Base-by-base conservation (phyloP, 2,113 vertebrate species). In the Microtus richardsoni region DNA sequence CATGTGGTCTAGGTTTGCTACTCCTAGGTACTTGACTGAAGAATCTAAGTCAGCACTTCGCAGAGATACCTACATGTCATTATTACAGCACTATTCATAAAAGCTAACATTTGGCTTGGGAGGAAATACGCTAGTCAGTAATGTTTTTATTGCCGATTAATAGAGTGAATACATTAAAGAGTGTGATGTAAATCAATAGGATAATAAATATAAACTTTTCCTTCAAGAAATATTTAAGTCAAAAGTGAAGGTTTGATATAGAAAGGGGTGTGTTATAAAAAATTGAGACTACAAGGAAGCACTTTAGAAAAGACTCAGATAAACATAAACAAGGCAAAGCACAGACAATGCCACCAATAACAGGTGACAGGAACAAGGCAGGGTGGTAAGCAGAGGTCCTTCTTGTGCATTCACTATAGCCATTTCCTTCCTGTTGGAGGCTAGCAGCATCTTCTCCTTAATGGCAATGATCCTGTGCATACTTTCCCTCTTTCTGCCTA, bases 231-330 rank as follows among this genome's bases (percentile, higher is more conserved):
- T 52, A 62, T 62, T 9, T 74, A 13, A 58, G 14, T 49, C 7
- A 54, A 94, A 88, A 88, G 64, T 41, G 1, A 89, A 91, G 52
- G 60, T 70, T 80, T 96, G 47, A 62, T 60, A 78, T 26, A 88
- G 13, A n/a, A 70, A 89, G 74, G 1, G 5, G 10, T 30, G 19
- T 39, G 17, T 73, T 30, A 75, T 1, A 36, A 88, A 11, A 28
- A 94, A 33, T 0, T n/a, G 0, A 75, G 78, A 78, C 49, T 49
- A 3, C 22, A 58, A 44, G 14, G 8, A 39, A 17, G 7, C 17
- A 7, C 3, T 21, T 73, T 24, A 79, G 62, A 66, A 75, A 64
- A 88, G 83, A 3, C 49, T 77, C 30, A 64, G 13, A 47, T 3
- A 41, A 66, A n/a, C 13, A 10, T 11, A 60, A 30, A 6, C 4